Percentiles rank a stretch among this genome's conserved stretches.
phyloP scores from a whole-genome alignment of 2,888 invertebrate genomes.

The Tipula confusa region DNA sequence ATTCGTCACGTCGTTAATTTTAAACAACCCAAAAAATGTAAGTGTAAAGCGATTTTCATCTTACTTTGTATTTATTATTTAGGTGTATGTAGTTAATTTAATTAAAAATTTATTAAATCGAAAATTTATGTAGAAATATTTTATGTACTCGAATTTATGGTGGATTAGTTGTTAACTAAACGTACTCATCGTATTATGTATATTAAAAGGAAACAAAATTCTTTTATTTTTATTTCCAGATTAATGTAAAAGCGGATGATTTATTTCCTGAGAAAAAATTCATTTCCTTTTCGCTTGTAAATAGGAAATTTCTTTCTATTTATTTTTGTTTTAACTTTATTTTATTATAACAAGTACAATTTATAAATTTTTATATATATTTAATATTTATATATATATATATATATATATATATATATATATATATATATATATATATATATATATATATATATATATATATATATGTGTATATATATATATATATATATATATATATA shows the following conservation, averaged over 20 bases:
- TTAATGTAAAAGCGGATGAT: neutral
- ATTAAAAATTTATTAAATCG: neutral
- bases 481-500: too few relatives aligned
- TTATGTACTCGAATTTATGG: neutral
- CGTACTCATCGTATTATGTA: neutral
- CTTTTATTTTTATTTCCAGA: neutral
- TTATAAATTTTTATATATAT: too few relatives aligned
- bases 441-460: too few relatives aligned
- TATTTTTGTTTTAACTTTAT: neutral
- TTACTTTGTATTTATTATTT: too few relatives aligned
- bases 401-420: too few relatives aligned
- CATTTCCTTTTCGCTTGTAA: neutral
- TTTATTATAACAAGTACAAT: neutral
- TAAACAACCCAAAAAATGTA: too few relatives aligned
- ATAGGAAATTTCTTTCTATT: neutral
- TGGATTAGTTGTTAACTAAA: neutral
- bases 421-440: too few relatives aligned
- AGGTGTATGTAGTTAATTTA: neutral
- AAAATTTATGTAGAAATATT: neutral
- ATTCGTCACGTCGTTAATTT: too few relatives aligned
- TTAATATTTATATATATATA: too few relatives aligned
- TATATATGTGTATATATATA: too few relatives aligned
- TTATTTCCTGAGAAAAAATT: neutral
- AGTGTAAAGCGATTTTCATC: too few relatives aligned
- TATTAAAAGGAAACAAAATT: conserved; percentile 3